Conservation (phyloP, 2,797 vertebrate genomes). For the Scolopax rusticola region DNA sequence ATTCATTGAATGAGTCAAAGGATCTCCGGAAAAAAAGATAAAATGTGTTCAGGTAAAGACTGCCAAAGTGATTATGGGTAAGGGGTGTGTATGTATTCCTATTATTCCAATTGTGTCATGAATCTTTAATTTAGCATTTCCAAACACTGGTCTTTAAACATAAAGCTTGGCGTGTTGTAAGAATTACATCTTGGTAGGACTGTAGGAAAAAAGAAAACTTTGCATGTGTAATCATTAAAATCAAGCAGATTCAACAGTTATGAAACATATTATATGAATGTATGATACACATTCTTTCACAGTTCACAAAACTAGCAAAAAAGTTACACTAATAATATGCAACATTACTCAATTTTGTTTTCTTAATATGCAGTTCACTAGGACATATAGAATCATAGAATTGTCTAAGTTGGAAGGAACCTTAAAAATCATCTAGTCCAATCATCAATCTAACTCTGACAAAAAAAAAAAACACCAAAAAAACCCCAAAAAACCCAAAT, state of each 20-base stretch:
- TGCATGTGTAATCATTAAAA: not conserved
- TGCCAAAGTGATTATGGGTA: not conserved
- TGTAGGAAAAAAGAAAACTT: not conserved
- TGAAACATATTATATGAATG: not conserved
- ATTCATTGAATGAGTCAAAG: not conserved
- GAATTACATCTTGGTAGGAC: not conserved
- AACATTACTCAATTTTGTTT: not conserved
- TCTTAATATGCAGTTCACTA: not conserved
- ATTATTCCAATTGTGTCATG: not conserved
- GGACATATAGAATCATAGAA: too few species aligned
- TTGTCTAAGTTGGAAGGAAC: too few species aligned
- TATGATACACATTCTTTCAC: not conserved
- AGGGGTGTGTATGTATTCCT: not conserved
- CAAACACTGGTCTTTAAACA: not conserved
- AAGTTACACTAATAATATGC: not conserved
- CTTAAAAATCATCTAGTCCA: too few species aligned
- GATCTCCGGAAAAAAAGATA: not conserved
- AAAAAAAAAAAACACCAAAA: too few species aligned
- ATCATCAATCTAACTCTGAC: too few species aligned
- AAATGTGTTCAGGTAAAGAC: not conserved
- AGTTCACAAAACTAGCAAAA: not conserved
- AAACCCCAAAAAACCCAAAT: too few species aligned
- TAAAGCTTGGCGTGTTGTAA: not conserved
- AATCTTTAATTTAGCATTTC: not conserved
- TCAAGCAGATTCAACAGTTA: not conserved